phyloP scores from a whole-genome alignment of 2,113 vertebrate species.

The Tamias sibiricus region DNA sequence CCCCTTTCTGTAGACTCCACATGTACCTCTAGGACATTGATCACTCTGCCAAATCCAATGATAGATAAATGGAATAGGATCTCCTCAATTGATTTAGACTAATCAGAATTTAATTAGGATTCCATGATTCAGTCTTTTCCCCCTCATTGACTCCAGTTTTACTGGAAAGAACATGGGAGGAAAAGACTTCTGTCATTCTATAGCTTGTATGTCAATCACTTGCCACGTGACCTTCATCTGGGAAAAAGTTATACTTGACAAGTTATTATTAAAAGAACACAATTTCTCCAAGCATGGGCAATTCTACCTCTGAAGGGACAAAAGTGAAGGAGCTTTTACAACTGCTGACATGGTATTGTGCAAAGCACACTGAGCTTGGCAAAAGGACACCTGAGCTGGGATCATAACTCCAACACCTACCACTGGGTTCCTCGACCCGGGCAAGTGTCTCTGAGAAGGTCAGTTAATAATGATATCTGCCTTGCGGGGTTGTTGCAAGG shows the following conservation, averaged over 20 bases:
- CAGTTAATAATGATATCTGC: not conserved
- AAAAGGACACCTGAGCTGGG: not conserved
- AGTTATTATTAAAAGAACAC: not conserved
- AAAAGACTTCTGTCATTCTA: not conserved
- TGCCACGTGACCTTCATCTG: not conserved
- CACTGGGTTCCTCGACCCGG: not conserved
- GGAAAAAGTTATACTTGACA: not conserved
- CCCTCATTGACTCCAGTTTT: not conserved
- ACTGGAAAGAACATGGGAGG: not conserved
- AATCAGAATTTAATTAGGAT: not conserved
- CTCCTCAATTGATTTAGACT: not conserved
- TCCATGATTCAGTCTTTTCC: not conserved
- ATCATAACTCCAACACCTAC: not conserved
- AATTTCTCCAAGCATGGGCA: not conserved
- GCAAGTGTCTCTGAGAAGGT: not conserved
- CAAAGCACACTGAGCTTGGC: not conserved
- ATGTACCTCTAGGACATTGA: not conserved
- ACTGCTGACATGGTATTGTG: not conserved
- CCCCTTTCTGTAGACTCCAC: not conserved
- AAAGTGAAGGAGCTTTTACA: not conserved
- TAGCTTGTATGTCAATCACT: not conserved
- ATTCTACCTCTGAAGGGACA: not conserved
- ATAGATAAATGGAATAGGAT: not conserved
- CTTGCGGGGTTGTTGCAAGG: not conserved
- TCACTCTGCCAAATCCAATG: not conserved